These are phyloP conservation scores for Tachina grossa DNA, from an alignment of 2,888 invertebrate genomes.

Conservation along the genomic window DNA sequence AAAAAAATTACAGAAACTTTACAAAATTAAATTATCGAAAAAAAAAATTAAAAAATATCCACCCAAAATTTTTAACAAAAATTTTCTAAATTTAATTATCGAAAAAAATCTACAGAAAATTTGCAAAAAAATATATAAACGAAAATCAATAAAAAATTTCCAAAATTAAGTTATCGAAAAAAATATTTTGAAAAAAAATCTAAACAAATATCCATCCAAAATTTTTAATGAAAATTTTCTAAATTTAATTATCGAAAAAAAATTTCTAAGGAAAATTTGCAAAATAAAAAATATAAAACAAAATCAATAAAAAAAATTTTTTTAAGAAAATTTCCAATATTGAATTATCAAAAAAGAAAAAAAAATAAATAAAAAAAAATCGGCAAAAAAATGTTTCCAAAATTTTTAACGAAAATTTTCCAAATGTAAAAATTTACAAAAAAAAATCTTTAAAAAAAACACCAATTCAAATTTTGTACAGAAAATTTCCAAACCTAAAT, in stretches of 20 bases:
- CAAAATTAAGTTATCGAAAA: neutral
- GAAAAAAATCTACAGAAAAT: neutral
- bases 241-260: neutral
- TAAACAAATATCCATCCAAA: neutral
- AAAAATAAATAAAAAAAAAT: neutral
- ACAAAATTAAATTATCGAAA: no score
- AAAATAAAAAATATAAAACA: no score
- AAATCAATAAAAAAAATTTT: no score
- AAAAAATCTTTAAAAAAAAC: no score
- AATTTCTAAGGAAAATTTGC: neutral
- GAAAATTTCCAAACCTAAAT: no score
- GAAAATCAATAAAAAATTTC: neutral
- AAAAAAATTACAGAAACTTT: no score
- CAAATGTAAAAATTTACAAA: no score
- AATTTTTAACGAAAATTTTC: neutral
- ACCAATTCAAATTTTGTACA: no score
- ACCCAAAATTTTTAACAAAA: neutral
- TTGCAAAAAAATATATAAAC: neutral
- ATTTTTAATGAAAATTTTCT: neutral
- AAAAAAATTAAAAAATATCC: no score
- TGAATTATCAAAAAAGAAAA: no score
- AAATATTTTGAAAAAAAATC: no score
- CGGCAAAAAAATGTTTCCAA: neutral
- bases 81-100: neutral
- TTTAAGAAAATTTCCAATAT: no score